Evolutionary conservation across 2,888 invertebrate species (phyloP), one percentile per base, ranked within the genome.

Genomic region (Cacoxenus indagator): DNA sequence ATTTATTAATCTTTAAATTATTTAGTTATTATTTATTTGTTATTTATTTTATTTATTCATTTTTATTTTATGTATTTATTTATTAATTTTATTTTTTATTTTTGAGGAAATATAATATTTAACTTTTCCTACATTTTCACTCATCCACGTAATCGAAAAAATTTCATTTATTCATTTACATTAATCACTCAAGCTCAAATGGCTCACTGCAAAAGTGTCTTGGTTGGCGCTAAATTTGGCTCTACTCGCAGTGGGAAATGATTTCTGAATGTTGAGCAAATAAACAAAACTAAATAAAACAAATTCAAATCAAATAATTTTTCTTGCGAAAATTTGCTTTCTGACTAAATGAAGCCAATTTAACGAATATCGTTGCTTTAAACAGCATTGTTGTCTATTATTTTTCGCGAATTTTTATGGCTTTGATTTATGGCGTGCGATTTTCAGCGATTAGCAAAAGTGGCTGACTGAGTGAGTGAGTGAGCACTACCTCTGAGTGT

Each of bases 201-300:
- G 59, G 8, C 14, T 43, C 17, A 19, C 43, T 59, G 17, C n/a
- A n/a, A n/a, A n/a, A 31, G 24, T n/a, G 22, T 14, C 61, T 19
- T 31, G 61, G 4, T 17, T 57, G 57, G 57, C 57, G 57, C 57
- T 57, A 57, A 57, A 17, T 57, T 57, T 57, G 57, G 57, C 54
- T 24, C 11, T 48, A 17, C 8, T 48, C 17, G 48, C 55, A 37
- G 22, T 6, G 3, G 37, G 4, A 37, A 37, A 37, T 37, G 8
- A 37, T 37, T 37, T 37, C 14, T 37, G n/a, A n/a, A n/a, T n/a
- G 9, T 37, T 8, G 9, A 37, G 2, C 8, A 37, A 37, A 11
- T 37, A 4, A 5, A 37, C 8, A 37, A 14, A 37, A 26, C 27
- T 24, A 9, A 55, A 26, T 9, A 9, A 57, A 57, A 57, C 26